Evolutionary conservation across 53 echinoderm and acorn worm genomes (phyloP).

Genomic region (Astropecten irregularis): DNA sequence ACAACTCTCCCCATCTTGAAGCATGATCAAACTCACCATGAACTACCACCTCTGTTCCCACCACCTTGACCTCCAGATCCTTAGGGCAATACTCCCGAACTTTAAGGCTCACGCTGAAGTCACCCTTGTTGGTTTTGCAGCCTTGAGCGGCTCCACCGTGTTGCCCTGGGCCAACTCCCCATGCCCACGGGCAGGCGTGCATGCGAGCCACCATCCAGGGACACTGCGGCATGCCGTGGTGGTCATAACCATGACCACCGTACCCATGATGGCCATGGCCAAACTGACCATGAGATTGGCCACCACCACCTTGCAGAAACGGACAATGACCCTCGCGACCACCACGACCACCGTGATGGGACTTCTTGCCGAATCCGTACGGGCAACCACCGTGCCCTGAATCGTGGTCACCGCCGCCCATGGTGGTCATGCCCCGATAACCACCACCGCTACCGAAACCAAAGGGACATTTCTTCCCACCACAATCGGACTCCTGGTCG

Average conservation of each 20-base stretch:
- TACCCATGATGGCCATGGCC: neutral
- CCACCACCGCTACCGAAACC: neutral
- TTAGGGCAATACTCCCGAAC: conserved; percentile 60
- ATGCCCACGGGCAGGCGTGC: conserved; percentile 16
- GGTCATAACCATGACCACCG: neutral
- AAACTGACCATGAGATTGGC: too few species aligned
- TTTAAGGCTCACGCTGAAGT: conserved; percentile 67
- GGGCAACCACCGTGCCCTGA: neutral
- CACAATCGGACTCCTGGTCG: neutral
- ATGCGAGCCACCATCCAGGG: conserved; percentile 11
- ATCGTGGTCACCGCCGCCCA: too few species aligned
- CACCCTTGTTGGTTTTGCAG: neutral
- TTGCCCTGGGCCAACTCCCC: neutral
- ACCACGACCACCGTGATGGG: neutral
- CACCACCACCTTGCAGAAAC: neutral
- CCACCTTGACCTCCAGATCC: conserved; percentile 74
- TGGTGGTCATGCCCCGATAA: neutral
- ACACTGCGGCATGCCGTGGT: neutral
- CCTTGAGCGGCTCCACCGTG: neutral
- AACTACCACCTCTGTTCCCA: conserved; percentile 60
- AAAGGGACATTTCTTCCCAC: neutral
- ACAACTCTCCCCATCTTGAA: neutral
- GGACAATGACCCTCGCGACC: neutral
- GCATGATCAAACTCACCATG: conserved; percentile 20
- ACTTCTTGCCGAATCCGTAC: neutral